Evolutionary conservation across 2,888 invertebrate genomes (phyloP).

Genomic region (Esperia sulphurella): DNA sequence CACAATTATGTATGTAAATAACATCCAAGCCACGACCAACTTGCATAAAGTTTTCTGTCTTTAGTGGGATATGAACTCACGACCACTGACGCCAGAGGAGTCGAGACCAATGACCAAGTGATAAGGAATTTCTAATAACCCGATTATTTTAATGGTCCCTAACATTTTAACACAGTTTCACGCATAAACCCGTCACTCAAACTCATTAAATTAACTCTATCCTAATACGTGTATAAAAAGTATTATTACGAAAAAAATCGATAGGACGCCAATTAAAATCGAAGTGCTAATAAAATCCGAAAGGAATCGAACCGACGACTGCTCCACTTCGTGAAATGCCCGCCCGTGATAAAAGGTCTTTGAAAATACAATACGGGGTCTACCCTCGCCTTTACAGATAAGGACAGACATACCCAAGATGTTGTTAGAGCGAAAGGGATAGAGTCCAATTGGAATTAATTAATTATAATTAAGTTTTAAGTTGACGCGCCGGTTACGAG

Average conservation of each 20-base stretch:
- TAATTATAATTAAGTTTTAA: constrained; percentile 92
- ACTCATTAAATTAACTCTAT: neutral
- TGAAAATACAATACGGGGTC: constrained; percentile 74
- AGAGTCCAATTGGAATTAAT: constrained; percentile 84
- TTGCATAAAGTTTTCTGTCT: too few species aligned
- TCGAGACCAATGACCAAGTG: too few species aligned
- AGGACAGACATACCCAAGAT: constrained; percentile 68
- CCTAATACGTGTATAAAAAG: constrained; percentile 7
- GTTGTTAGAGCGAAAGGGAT: constrained; percentile 54
- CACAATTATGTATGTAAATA: too few species aligned
- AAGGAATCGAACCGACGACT: constrained; percentile 70
- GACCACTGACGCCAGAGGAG: too few species aligned
- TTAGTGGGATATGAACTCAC: too few species aligned
- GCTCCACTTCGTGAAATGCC: constrained; percentile 67
- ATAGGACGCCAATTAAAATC: constrained; percentile 70
- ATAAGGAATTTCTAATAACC: too few species aligned
- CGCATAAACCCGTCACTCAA: too few species aligned
- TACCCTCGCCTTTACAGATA: constrained; percentile 56
- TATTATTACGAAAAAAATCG: constrained; percentile 18
- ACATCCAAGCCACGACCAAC: too few species aligned
- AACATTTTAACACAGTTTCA: too few species aligned
- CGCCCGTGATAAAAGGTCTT: constrained; percentile 74
- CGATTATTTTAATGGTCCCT: too few species aligned
- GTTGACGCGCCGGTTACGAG: constrained; percentile 82
- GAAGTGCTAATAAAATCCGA: constrained; percentile 72